Evolutionary conservation across 2,888 invertebrate species (phyloP).

Genomic region (Cephalotes varians): DNA sequence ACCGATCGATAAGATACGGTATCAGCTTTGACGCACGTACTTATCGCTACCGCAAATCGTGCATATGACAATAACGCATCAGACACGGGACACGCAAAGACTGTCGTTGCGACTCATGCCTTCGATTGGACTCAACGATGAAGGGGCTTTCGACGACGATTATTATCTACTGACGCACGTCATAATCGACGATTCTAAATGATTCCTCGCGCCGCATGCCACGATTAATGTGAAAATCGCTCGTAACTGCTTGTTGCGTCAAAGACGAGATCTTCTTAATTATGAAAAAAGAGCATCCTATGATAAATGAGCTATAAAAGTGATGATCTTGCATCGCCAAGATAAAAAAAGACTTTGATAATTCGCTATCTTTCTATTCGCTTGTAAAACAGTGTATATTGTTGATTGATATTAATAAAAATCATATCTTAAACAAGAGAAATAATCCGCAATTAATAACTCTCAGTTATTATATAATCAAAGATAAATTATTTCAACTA

Average conservation of each 20-base stretch:
- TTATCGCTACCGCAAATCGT: conserved; percentile 56
- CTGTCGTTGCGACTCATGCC: conserved; percentile 21
- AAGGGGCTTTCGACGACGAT: conserved; percentile 59
- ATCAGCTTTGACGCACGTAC: conserved; percentile 79
- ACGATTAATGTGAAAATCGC: conserved; percentile 24
- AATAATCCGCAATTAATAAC: background rate
- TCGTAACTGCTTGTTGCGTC: conserved; percentile 17
- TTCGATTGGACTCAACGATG: conserved; percentile 45
- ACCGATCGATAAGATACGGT: conserved; percentile 76
- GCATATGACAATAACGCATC: conserved; percentile 31
- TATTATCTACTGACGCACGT: conserved; percentile 64
- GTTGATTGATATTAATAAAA: conserved; percentile 13
- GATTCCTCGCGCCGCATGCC: conserved; percentile 26
- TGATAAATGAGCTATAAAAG: conserved; percentile 22
- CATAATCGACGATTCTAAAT: conserved; percentile 42
- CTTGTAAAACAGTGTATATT: background rate
- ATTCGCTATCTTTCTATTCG: background rate
- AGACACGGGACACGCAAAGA: background rate
- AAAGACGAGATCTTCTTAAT: background rate
- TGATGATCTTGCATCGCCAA: background rate
- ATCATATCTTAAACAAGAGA: background rate
- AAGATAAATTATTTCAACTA: background rate
- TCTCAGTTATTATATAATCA: background rate
- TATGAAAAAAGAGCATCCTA: background rate
- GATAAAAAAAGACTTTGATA: background rate